Evolutionary conservation across 1,140 invertebrate species (phyloP).

Genomic region (Brachionus paranguensis): DNA sequence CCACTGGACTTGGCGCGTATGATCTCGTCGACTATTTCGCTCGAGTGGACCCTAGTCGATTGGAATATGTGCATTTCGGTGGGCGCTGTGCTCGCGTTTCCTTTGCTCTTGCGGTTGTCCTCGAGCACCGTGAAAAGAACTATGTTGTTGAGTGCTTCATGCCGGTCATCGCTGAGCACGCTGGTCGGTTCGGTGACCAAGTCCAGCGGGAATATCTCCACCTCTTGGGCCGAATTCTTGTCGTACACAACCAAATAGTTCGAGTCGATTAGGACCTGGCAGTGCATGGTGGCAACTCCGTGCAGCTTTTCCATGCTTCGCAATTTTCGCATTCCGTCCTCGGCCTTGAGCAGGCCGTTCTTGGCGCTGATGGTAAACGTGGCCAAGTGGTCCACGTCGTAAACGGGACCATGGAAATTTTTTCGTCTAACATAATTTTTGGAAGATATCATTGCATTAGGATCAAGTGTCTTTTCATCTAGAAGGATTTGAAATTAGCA

Average conservation of each 20-base stretch:
- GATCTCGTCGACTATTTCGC: slow-evolving; percentile 33
- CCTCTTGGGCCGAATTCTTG: slow-evolving; percentile 76
- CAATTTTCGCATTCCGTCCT: slow-evolving; percentile 87
- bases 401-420: slow-evolving; percentile 40
- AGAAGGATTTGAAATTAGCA: not conserved
- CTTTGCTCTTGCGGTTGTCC: slow-evolving; percentile 48
- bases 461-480: slow-evolving; percentile 11
- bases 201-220: slow-evolving; percentile 86
- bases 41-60: slow-evolving; percentile 50
- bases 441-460: not conserved
- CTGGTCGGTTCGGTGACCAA: slow-evolving; percentile 89
- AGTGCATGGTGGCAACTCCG: slow-evolving; percentile 97
- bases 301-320: slow-evolving; percentile 92
- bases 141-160: slow-evolving; percentile 97
- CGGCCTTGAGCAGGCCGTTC: slow-evolving; percentile 51
- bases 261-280: slow-evolving; percentile 80
- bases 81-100: slow-evolving; percentile 50
- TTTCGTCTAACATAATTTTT: slow-evolving; percentile 14
- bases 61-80: slow-evolving; percentile 99
- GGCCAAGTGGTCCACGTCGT: slow-evolving; percentile 81
- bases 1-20: not conserved
- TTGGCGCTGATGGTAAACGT: slow-evolving; percentile 76
- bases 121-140: slow-evolving; percentile 81
- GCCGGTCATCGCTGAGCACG: slow-evolving; percentile 88
- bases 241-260: slow-evolving; percentile 87